Conservation (phyloP, 1,140 invertebrate genomes). For the Drosophila kanapiae region DNA sequence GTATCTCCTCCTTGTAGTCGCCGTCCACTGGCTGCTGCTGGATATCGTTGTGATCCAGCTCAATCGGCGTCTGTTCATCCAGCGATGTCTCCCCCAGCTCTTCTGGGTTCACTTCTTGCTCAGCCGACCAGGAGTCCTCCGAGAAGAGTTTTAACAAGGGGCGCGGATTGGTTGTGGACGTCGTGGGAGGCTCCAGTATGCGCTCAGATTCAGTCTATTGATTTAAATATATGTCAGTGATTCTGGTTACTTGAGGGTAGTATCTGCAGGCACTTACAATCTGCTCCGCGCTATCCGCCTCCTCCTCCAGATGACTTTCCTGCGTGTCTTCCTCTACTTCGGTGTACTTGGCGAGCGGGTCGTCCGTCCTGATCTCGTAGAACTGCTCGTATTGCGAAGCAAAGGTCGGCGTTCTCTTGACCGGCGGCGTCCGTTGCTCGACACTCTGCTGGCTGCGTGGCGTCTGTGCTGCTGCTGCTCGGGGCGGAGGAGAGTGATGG, state of each 20-base stretch:
- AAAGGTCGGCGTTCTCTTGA: not conserved
- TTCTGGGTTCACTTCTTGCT: slow-evolving; percentile 14
- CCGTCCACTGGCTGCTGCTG: slow-evolving; percentile 10
- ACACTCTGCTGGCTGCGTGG: slow-evolving; percentile 1
- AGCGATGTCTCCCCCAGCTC: not conserved
- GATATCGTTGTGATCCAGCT: slow-evolving; percentile 38
- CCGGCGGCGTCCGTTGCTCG: too few relatives aligned
- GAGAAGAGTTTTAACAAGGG: slow-evolving; percentile 65
- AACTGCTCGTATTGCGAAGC: slow-evolving; percentile 22
- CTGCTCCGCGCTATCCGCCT: not conserved
- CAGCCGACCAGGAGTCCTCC: slow-evolving; percentile 54
- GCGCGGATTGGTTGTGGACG: slow-evolving; percentile 14
- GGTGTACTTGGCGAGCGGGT: not conserved
- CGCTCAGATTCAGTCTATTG: not conserved
- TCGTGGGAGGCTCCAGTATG: not conserved
- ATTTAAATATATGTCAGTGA: too few relatives aligned
- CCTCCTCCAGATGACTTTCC: slow-evolving; percentile 17
- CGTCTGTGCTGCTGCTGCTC: not conserved
- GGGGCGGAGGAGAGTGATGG: not conserved
- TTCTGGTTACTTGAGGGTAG: not conserved
- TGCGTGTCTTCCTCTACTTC: slow-evolving; percentile 30
- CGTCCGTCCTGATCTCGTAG: slow-evolving; percentile 12
- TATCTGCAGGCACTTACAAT: not conserved
- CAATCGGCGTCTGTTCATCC: slow-evolving; percentile 48
- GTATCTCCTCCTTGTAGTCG: slow-evolving; percentile 23